phyloP scores from a whole-genome alignment of 2,888 invertebrate species.

The Octodonta nipae region DNA sequence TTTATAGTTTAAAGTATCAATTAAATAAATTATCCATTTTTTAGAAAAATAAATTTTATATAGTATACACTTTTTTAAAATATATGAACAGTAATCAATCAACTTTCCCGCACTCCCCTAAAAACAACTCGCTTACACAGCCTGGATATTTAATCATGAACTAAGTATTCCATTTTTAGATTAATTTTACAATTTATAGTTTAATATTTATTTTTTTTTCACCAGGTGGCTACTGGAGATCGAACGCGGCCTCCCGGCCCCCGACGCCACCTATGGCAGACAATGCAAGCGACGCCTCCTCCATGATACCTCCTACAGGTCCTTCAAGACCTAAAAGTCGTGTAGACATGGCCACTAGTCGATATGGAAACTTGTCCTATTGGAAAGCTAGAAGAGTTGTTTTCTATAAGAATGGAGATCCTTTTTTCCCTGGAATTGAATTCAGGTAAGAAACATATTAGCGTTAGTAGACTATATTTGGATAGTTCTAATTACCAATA shows the following conservation, averaged over 20 bases:
- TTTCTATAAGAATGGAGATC: conserved; percentile 88
- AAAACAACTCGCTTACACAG: too few relatives aligned
- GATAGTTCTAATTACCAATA: too few relatives aligned
- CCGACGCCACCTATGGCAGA: conserved; percentile 40
- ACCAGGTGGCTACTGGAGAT: conserved; percentile 37
- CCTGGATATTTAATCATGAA: too few relatives aligned
- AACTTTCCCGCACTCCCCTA: too few relatives aligned
- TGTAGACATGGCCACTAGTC: conserved; percentile 40
- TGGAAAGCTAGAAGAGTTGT: conserved; percentile 78
- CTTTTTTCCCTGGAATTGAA: conserved; percentile 80
- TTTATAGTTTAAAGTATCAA: too few relatives aligned
- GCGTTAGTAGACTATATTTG: too few relatives aligned
- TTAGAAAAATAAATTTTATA: too few relatives aligned
- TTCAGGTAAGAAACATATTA: conserved; percentile 33
- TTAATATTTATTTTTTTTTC: background rate
- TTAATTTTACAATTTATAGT: too few relatives aligned
- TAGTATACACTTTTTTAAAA: too few relatives aligned
- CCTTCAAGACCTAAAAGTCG: conserved; percentile 40
- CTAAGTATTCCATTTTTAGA: too few relatives aligned
- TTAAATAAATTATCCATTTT: too few relatives aligned
- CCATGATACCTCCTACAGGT: conserved; percentile 42
- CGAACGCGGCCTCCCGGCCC: conserved; percentile 41
- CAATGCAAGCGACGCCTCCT: conserved; percentile 47
- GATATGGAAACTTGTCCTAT: conserved; percentile 66
- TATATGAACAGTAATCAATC: too few relatives aligned